A percentile compares a stretch with the other conserved stretches of the same genome.
These are phyloP conservation scores for Xiphorhynchus erythropygius DNA, from an alignment of 2,797 vertebrate genomes.

Conservation along the genomic window DNA sequence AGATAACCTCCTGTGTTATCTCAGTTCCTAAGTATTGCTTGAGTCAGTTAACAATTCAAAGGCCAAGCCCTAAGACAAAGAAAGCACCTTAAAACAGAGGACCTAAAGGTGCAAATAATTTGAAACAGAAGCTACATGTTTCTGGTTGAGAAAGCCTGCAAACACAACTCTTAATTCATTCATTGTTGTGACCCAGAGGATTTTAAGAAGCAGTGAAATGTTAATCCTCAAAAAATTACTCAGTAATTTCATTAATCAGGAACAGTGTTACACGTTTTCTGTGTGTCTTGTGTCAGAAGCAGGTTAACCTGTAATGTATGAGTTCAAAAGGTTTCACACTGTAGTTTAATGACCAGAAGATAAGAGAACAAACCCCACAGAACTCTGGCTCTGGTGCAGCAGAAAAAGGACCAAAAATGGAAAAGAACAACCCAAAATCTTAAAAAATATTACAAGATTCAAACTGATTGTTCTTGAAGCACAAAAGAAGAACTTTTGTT, in stretches of 20 bases:
- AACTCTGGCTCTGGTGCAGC: neutral
- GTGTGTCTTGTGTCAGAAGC: neutral
- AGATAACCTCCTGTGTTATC: neutral
- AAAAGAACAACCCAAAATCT: neutral
- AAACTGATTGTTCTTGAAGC: neutral
- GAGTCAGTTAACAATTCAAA: neutral
- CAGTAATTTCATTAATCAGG: neutral
- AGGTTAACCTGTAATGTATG: neutral
- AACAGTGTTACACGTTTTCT: neutral
- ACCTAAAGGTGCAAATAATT: neutral
- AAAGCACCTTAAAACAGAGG: neutral
- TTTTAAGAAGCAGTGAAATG: neutral
- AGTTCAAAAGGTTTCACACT: neutral
- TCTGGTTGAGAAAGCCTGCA: neutral
- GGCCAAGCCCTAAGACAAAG: neutral
- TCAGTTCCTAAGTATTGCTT: constrained; percentile 21
- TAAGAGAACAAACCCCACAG: neutral
- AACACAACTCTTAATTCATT: neutral
- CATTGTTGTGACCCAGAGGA: neutral
- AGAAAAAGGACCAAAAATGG: neutral
- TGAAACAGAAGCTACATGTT: neutral
- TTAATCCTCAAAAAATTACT: neutral
- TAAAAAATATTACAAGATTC: neutral
- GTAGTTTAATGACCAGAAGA: neutral
- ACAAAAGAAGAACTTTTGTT: neutral